A percentile compares a stretch with the other conserved stretches of the same genome.
Conservation (phyloP, 2,888 invertebrate genomes). For the Empis livida region DNA sequence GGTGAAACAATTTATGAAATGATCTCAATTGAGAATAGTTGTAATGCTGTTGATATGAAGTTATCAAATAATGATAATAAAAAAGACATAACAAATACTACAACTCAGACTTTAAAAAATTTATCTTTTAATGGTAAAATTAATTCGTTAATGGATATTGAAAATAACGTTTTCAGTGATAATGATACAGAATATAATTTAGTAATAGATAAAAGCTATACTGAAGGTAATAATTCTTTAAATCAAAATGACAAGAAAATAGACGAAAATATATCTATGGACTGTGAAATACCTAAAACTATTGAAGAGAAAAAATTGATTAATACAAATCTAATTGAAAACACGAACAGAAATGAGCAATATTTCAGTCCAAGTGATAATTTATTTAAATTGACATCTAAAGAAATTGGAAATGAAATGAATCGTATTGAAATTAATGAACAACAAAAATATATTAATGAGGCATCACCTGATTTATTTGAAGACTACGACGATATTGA, state of each 20-base stretch:
- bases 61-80: conserved; percentile 12
- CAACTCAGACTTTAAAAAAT: conserved; percentile 10
- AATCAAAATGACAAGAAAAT: too few species aligned
- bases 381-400: too few species aligned
- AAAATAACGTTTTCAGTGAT: too few species aligned
- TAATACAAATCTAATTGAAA: too few species aligned
- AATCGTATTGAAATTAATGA: too few species aligned
- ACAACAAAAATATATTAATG: conserved; percentile 15
- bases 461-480: conserved; percentile 52
- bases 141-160: conserved; percentile 15
- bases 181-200: conserved; percentile 4
- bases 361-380: too few species aligned
- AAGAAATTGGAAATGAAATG: too few species aligned
- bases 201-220: not conserved
- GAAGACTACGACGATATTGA: conserved; percentile 44
- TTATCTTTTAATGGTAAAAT: conserved; percentile 32
- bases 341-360: too few species aligned
- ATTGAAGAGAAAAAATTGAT: not conserved
- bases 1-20: conserved; percentile 18
- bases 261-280: too few species aligned
- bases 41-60: conserved; percentile 31
- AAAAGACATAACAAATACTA: not conserved
- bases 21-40: conserved; percentile 29
- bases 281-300: conserved; percentile 2
- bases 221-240: too few species aligned